Base-by-base conservation (phyloP, 2,797 vertebrate species). In the Lepilemur septentrionalis region DNA sequence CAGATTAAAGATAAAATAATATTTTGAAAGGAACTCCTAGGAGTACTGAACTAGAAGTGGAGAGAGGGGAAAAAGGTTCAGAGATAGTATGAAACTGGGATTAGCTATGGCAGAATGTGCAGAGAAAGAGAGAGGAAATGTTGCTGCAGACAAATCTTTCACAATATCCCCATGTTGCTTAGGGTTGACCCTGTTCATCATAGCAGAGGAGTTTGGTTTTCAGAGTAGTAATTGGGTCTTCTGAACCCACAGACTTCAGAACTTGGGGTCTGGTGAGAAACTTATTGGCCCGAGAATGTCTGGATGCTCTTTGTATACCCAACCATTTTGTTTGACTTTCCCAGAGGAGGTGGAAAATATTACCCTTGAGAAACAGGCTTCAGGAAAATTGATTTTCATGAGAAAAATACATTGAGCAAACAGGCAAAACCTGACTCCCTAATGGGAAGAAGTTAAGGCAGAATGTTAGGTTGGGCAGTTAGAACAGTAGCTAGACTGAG, bases 381-480 rank as follows among this genome's bases (percentile, higher is more conserved):
- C 94, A 84, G 35, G 70, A 70, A 96, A 93, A 96, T 94, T 95
- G 50, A 96, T 89, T 96, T 97, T 96, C 91, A 94, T 95, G 75
- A 95, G 63, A 83, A 87, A 76, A 93, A 83, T 15, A 65, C 86
- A 96, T 89, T 80, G 83, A 91, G 87, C 13, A 86, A 96, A 92
- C 61, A 96, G 85, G 30, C 46, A 85, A 67, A 25, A 94, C 35
- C 13, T 84, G 65, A 93, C 52, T 96, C 83, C 46, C 63, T 95
- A 95, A 95, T 96, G 75, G 63, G 65, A 95, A 13, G 48, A 96
- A 50, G 78, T 92, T 94, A 92, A 50, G 32, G 73, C 28, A 97
- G 50, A 65, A 72, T 93, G 93, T 96, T 89, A 96, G 94, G 72
- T 80, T 94, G 89, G 52, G 52, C 20, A 80, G 65, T 93, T 96